Evolutionary conservation across 2,797 vertebrate species (phyloP).

Genomic region (Antrozous pallidus): DNA sequence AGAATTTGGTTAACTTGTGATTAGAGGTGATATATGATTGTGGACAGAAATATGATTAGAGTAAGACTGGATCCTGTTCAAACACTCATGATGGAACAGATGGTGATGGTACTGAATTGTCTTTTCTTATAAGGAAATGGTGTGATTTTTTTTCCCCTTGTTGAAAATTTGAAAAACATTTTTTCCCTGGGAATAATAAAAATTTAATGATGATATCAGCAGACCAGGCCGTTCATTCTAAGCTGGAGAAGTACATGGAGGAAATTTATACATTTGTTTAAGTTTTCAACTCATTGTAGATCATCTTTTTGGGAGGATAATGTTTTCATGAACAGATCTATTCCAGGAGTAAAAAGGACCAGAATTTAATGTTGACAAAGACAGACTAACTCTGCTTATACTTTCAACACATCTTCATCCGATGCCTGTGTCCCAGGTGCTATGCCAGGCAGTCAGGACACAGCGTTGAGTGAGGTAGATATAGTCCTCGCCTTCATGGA

Average conservation of each 20-base stretch:
- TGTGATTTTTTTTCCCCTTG: neutral
- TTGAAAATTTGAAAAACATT: neutral
- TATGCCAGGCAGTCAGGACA: too few species aligned
- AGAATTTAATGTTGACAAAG: neutral
- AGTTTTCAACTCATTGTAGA: neutral
- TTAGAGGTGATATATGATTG: neutral
- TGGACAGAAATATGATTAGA: conserved; percentile 19
- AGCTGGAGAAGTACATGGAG: conserved; percentile 7
- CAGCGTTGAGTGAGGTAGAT: neutral
- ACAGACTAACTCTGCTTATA: neutral
- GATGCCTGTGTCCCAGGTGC: neutral
- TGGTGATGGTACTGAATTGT: neutral
- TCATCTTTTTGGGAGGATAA: neutral
- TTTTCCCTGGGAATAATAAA: conserved; percentile 22
- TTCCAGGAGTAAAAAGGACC: neutral
- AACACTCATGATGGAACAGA: neutral
- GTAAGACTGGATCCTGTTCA: conserved; percentile 19
- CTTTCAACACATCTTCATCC: neutral
- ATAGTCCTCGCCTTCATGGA: neutral
- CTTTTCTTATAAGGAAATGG: neutral
- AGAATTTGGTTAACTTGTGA: conserved; percentile 42
- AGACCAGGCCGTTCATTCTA: neutral
- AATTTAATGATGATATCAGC: conserved; percentile 16
- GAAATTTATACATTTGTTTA: neutral
- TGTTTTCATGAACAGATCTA: neutral